phyloP scores from a whole-genome alignment of 2,888 invertebrate genomes.

The Alitta virens region DNA sequence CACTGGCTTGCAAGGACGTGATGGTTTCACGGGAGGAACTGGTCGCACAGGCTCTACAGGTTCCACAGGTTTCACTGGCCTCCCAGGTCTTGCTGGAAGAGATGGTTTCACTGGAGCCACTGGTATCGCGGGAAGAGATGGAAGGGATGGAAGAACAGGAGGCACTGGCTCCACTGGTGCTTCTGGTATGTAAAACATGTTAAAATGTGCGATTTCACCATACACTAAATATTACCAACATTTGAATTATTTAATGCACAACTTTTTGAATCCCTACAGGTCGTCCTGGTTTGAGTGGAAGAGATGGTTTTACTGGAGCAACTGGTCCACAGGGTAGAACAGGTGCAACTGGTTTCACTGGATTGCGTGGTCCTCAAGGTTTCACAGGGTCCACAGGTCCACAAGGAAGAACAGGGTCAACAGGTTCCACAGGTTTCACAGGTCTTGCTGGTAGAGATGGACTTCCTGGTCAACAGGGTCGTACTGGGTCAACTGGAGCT shows the following conservation, averaged over 20 bases:
- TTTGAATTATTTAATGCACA: no score
- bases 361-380: constrained; percentile 1
- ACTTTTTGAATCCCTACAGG: no score
- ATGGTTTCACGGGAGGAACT: constrained; percentile 14
- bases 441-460: constrained; percentile 22
- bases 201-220: no score
- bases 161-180: constrained; percentile 18
- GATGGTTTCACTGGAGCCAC: constrained; percentile 9
- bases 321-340: constrained; percentile 14
- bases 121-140: background rate
- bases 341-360: constrained; percentile 9
- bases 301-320: constrained; percentile 4
- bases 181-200: constrained; percentile 7
- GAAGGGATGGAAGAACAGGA: constrained; percentile 3
- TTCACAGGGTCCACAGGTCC: constrained; percentile 18
- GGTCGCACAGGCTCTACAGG: constrained; percentile 16
- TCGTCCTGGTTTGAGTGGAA: background rate
- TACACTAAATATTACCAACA: no score
- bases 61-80: constrained; percentile 1
- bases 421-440: constrained; percentile 18
- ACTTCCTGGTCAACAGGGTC: constrained; percentile 8
- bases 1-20: constrained; percentile 16
- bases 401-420: constrained; percentile 18
- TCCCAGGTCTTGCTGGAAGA: constrained; percentile 8
- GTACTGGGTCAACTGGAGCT: background rate